phyloP scores from a whole-genome alignment of 2,797 vertebrate genomes.

The Enteromius fasciolatus region DNA sequence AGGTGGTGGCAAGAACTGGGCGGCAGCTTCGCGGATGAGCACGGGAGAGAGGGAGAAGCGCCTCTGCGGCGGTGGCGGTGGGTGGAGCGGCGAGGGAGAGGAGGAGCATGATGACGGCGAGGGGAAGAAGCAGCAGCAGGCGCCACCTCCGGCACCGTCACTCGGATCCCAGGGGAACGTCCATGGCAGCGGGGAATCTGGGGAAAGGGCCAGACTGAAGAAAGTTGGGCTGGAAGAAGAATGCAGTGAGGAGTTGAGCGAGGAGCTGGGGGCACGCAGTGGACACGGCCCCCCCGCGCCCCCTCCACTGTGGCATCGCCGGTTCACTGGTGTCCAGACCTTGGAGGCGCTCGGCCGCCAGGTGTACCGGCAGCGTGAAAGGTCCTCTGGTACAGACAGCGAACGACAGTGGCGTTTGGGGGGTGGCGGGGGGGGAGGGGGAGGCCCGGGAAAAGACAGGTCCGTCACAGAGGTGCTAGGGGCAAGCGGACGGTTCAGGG shows the following conservation, averaged over 20 bases:
- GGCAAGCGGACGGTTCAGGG: constrained; percentile 70
- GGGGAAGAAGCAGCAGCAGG: constrained; percentile 80
- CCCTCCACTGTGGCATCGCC: constrained; percentile 76
- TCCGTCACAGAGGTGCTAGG: constrained; percentile 82
- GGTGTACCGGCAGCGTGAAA: constrained; percentile 89
- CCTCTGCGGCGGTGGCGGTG: constrained; percentile 75
- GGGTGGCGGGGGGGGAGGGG: constrained; percentile 81
- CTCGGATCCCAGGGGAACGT: constrained; percentile 80
- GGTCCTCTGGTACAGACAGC: constrained; percentile 89
- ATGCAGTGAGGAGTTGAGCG: constrained; percentile 86
- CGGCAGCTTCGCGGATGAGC: constrained; percentile 85
- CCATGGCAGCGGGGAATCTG: constrained; percentile 84
- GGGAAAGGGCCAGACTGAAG: constrained; percentile 87
- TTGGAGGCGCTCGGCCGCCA: constrained; percentile 90
- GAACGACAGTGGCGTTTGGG: constrained; percentile 90
- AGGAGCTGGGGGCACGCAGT: constrained; percentile 84
- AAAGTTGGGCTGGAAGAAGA: constrained; percentile 88
- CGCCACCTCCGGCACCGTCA: constrained; percentile 71
- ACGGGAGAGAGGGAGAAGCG: constrained; percentile 90
- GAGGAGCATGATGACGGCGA: constrained; percentile 81
- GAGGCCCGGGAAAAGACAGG: constrained; percentile 81
- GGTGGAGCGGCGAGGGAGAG: constrained; percentile 70
- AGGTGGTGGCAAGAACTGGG: constrained; percentile 79
- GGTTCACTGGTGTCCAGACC: constrained; percentile 91
- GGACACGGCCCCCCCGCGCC: constrained; percentile 79